Evolutionary conservation across 2,888 invertebrate genomes (phyloP), one percentile per base, ranked within the genome.

Genomic region (Dynastes hyllus): DNA sequence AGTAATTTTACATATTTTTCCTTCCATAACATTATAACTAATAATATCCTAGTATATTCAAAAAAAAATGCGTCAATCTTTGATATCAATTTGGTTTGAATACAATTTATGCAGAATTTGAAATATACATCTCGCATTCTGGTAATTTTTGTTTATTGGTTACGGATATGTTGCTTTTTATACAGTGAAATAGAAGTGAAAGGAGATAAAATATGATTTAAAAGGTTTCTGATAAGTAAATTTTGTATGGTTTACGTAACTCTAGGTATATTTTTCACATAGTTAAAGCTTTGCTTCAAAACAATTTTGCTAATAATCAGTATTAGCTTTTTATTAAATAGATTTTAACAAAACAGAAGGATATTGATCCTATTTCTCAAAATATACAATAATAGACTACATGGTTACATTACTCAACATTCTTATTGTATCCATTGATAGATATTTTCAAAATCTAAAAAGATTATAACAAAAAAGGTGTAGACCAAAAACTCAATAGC

Each of bases 281-380:
- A 71, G 32, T 78, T 78, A 78, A 78, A 78, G 71, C 65, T 53
- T 71, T 61, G 51, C 70, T 66, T 73, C 78, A 78, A 78, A 78
- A 71, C 78, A 37, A 22, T 78, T 58, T 55, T 13, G 29, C 8
- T 71, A 55, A 13, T 37, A 55, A 69, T 16, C 4, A 67, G 1
- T 51, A 9, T 37, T 37, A 37, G 32, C 32, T 37, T 37, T 37
- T 37, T 37, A 37, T 37, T 37, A 37, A 37, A 37, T 37, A 37
- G 4, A 37, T 5, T 37, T 37, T 37, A 37, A 37, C 32, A 5
- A 37, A 37, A 37, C 3, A 37, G 22, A 22, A 22, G 22, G 22
- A 22, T 22, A 22, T 22, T 22, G 22, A 37, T 37, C 32, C 5
- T 37, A 5, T 5, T 37, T 37, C 32, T 5, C 32, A 37, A 37